phyloP scores from a whole-genome alignment of 2,797 vertebrate species.

The Anguilla megastoma region DNA sequence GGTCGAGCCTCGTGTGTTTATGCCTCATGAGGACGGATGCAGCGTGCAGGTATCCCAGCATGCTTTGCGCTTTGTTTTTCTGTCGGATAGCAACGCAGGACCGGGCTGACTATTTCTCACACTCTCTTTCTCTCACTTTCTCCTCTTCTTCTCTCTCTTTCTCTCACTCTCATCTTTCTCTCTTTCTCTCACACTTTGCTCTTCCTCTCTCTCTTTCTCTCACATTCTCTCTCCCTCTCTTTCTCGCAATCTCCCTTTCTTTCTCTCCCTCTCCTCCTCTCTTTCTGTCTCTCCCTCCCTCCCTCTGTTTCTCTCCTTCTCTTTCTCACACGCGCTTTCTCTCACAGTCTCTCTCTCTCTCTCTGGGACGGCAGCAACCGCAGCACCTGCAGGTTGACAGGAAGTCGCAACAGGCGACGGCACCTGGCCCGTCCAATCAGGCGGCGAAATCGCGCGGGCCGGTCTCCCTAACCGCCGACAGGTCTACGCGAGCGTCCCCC shows the following conservation, averaged over 20 bases:
- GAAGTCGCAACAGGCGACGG: conserved; percentile 54
- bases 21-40: neutral
- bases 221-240: neutral
- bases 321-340: conserved; percentile 34
- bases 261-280: too few relatives aligned
- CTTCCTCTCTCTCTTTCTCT: too few relatives aligned
- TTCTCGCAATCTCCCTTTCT: too few relatives aligned
- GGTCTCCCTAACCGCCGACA: neutral
- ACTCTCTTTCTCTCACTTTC: too few relatives aligned
- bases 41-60: neutral
- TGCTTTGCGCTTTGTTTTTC: neutral
- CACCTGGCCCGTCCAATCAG: conserved; percentile 10
- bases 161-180: conserved; percentile 37
- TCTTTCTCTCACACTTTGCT: too few relatives aligned
- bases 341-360: conserved; percentile 28
- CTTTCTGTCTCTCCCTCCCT: too few relatives aligned
- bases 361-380: conserved; percentile 25
- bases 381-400: conserved; percentile 58
- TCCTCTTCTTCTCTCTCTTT: conserved; percentile 44
- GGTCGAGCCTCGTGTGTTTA: neutral
- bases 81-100: neutral
- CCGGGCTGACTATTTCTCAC: neutral
- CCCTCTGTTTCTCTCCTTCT: conserved; percentile 44
- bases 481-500: too few relatives aligned
- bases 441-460: neutral